Conservation (phyloP, 37 sponge, comb jelly and placozoan species). For the Haliclona indistincta region DNA sequence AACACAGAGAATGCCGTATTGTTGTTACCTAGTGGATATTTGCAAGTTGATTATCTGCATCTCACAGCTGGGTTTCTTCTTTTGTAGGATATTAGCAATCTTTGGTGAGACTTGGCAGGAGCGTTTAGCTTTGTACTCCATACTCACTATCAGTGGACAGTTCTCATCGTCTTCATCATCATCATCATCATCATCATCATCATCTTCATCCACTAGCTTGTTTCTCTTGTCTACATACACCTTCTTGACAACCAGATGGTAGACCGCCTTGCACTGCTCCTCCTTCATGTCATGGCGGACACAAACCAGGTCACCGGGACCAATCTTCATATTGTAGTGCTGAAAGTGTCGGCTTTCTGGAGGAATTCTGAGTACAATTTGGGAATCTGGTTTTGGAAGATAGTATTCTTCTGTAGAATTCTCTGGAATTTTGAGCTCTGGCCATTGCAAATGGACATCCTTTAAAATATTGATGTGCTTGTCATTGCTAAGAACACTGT, state of each 20-base stretch:
- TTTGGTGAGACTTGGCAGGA: background rate
- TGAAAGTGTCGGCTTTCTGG: no score
- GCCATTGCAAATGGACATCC: slow-evolving; percentile 25
- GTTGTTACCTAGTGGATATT: slow-evolving; percentile 2
- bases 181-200: no score
- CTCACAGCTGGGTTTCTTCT: background rate
- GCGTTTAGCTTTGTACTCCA: background rate
- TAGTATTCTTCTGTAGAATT: slow-evolving; percentile 29
- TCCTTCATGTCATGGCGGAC: slow-evolving; percentile 20
- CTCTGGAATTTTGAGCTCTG: background rate
- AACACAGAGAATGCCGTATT: no score
- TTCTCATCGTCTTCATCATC: slow-evolving; percentile 1
- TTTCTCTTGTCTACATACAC: no score
- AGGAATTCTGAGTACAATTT: slow-evolving; percentile 4
- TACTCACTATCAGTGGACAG: background rate
- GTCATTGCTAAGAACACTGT: slow-evolving; percentile 35
- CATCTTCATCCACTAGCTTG: slow-evolving; percentile 3
- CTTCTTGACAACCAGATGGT: slow-evolving; percentile 26
- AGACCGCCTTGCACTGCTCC: slow-evolving; percentile 1
- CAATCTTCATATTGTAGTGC: no score
- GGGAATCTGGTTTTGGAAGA: background rate
- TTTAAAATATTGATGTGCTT: slow-evolving; percentile 20
- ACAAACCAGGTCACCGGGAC: slow-evolving; percentile 34
- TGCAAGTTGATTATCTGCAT: slow-evolving; percentile 15
- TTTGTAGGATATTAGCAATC: background rate